phyloP scores from a whole-genome alignment of 2,113 vertebrate species.

The Crotalus horridus region DNA sequence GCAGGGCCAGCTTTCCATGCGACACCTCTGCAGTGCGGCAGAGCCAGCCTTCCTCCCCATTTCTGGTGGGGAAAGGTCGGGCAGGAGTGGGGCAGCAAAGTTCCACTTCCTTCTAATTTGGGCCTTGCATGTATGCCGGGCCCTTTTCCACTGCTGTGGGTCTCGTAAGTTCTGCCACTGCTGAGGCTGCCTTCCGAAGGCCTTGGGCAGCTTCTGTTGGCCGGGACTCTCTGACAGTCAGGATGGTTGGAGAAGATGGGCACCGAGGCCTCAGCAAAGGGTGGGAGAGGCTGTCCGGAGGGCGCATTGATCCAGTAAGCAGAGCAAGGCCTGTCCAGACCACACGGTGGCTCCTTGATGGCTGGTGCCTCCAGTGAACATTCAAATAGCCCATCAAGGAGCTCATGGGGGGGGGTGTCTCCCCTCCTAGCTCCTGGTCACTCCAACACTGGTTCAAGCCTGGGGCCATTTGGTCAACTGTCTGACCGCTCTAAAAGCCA shows the following conservation, averaged over 20 bases:
- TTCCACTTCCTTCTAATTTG: neutral
- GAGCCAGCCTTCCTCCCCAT: neutral
- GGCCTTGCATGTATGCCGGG: neutral
- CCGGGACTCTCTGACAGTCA: neutral
- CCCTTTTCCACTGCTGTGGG: neutral
- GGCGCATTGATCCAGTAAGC: neutral
- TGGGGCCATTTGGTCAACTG: too few relatives aligned
- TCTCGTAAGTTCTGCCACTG: neutral
- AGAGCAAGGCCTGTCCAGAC: neutral
- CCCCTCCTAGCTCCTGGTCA: neutral
- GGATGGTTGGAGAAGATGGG: neutral
- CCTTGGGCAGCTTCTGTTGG: neutral
- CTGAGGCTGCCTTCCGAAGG: neutral
- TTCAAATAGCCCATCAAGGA: neutral
- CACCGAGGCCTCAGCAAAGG: neutral
- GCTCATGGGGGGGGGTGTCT: neutral
- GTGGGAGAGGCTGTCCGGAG: neutral
- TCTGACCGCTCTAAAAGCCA: neutral
- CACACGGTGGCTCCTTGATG: neutral
- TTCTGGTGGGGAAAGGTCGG: neutral
- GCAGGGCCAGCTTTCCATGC: neutral
- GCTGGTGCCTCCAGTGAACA: neutral
- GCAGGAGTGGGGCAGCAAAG: neutral
- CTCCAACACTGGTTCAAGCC: neutral
- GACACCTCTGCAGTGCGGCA: conserved; percentile 11